A percentile compares a stretch with the other conserved stretches of the same genome.
phyloP scores from a whole-genome alignment of 2,888 invertebrate genomes.

The Agonopterix subpropinquella region DNA sequence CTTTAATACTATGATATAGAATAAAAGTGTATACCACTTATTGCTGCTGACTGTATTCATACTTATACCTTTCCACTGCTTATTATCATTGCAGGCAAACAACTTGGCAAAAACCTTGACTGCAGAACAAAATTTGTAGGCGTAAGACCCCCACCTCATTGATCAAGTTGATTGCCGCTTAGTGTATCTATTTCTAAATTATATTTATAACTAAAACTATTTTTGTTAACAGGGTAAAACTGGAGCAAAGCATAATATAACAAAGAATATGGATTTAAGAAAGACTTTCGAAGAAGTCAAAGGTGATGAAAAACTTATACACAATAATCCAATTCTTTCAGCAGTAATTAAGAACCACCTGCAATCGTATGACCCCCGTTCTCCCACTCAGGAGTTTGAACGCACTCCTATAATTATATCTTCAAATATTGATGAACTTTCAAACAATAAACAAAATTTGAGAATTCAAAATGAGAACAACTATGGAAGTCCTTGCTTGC shows the following conservation, averaged over 20 bases:
- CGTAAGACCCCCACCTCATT: too few species aligned
- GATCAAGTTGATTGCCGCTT: too few species aligned
- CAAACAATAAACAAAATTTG: constrained; percentile 26
- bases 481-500: constrained; percentile 40
- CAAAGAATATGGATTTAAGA: constrained; percentile 65
- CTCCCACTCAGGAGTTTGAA: constrained; percentile 75
- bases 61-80: too few species aligned
- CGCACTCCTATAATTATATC: constrained; percentile 73
- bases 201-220: too few species aligned
- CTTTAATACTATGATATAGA: too few species aligned
- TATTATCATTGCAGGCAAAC: too few species aligned
- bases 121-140: too few species aligned
- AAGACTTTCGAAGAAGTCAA: constrained; percentile 62
- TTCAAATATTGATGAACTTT: constrained; percentile 30
- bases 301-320: constrained; percentile 53
- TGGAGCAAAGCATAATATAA: constrained; percentile 59
- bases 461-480: constrained; percentile 25
- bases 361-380: constrained; percentile 73
- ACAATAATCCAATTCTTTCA: constrained; percentile 64
- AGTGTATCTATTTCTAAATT: too few species aligned
- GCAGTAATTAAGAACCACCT: constrained; percentile 67
- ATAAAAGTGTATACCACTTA: too few species aligned
- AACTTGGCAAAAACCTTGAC: too few species aligned
- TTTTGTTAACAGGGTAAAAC: constrained; percentile 48
- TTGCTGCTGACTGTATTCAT: too few species aligned